These are phyloP conservation scores for Aleiodes testaceus DNA, from an alignment of 2,888 invertebrate species.

Conservation along the genomic window DNA sequence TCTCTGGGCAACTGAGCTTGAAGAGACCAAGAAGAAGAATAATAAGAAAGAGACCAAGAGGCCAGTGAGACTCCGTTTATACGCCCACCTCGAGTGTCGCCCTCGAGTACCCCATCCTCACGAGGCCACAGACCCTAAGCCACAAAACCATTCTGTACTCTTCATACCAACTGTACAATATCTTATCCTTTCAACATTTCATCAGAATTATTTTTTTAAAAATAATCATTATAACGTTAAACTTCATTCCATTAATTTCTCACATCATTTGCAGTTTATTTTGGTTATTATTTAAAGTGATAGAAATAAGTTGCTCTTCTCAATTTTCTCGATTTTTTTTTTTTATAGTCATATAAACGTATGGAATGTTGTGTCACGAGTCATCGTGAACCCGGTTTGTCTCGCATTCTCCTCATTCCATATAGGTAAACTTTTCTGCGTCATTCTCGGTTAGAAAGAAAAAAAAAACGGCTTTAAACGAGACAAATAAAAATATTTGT, in stretches of 20 bases:
- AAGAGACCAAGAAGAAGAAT: slow-evolving; percentile 37
- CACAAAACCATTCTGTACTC: slow-evolving; percentile 37
- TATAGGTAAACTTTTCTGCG: slow-evolving; percentile 33
- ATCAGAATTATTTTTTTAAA: too few relatives aligned
- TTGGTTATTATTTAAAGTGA: too few relatives aligned
- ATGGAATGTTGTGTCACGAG: slow-evolving; percentile 26
- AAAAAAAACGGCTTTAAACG: not conserved
- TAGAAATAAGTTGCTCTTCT: too few relatives aligned
- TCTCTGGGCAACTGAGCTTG: slow-evolving; percentile 32
- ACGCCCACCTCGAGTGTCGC: slow-evolving; percentile 63
- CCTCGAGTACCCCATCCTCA: slow-evolving; percentile 53
- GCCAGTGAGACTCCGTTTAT: slow-evolving; percentile 50
- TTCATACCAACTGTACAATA: slow-evolving; percentile 25
- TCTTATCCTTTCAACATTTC: too few relatives aligned
- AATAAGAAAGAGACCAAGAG: slow-evolving; percentile 23
- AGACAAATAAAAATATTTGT: not conserved
- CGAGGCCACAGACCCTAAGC: slow-evolving; percentile 32
- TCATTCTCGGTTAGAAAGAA: not conserved
- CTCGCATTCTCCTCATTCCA: slow-evolving; percentile 19
- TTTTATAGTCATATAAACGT: slow-evolving; percentile 1
- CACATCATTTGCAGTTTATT: too few relatives aligned
- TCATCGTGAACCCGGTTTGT: slow-evolving; percentile 32
- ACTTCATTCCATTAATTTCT: too few relatives aligned
- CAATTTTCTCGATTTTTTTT: not conserved
- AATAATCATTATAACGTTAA: too few relatives aligned